Evolutionary conservation across 2,888 invertebrate genomes (phyloP), one percentile per base, ranked within the genome.

Genomic region (Chymomyza fuscimana): DNA sequence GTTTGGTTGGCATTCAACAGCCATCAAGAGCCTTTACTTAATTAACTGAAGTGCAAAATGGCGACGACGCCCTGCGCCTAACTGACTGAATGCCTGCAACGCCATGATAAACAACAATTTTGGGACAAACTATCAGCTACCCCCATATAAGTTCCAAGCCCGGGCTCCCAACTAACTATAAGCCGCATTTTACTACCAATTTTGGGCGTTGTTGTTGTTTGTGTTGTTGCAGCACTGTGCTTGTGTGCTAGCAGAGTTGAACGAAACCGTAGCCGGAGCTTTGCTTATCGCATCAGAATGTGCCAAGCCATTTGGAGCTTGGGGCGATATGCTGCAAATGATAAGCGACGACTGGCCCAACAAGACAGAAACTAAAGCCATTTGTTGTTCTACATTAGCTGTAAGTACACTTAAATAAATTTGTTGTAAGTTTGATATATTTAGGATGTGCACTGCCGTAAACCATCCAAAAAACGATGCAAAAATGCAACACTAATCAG

Each of bases 271-370:
- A 63, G 63, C 71, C 76, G 70, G 78, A 77, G 75, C 76, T 65
- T 59, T 63, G 82, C 82, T 84, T 89, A 87, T 89, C 89, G 82
- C 70, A 52, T 65, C 77, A 80, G 74, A 86, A 88, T 88, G 86
- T 89, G 87, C 86, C 87, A 86, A 86, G 87, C 83, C 88, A 82
- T 87, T 81, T 81, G 82, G 85, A 85, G 88, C 88, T 69, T 46
- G 81, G 76, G 74, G 79, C 76, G 88, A 82, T 85, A 81, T 79
- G 74, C 72, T 75, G 74, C 71, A 74, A 76, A 52, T 74, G 86
- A 86, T 86, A 86, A 86, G 77, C 40, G 16, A 29, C 25, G 40
- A 46, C 40, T 46, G 12, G 40, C 40, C 40, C 40, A 46, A 46
- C 12, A 10, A 46, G 40, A 46, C 40, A 46, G 40, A 10, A 46